Evolutionary conservation across 2,888 invertebrate species (phyloP), one percentile per base, ranked within the genome.

Genomic region (Buathra laborator): DNA sequence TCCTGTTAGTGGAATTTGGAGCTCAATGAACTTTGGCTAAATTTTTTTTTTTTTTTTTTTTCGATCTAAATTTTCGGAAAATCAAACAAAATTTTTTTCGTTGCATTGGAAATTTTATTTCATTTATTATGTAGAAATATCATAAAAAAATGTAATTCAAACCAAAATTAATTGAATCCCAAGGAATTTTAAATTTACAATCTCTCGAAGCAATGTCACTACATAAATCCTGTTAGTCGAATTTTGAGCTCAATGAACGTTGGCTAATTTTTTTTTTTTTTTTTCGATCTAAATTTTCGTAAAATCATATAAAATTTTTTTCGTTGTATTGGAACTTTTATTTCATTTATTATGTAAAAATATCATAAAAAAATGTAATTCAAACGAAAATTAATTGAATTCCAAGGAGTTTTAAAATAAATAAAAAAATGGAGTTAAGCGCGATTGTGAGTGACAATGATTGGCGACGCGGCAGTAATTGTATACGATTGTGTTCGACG

Each of bases 141-240:
- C 2, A 10, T 9, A 12, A 48, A 48, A 48, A 3, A 10, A 48
- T 48, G 7, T 4, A 10, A 48, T 48, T 7, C 7, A 9, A 14
- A 48, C 3, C 1, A 14, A 48, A 14, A 48, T 3, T 10, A 14
- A 14, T 48, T 14, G 14, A 48, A 24, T 24, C 24, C 1, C 24
- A 24, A 24, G 10, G 1, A 46, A 7, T 46, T 7, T 46, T 46
- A 7, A 9, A 75, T 76, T 76, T 71, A 76, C 48, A 66, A 48
- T 80, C 46, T 59, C 29, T 29, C 56, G 12, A 59, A 59, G 14
- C 59, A 24, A 59, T 0, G 29, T 24, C 12, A 32, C 59, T 29
- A 29, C 24, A 29, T 12, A 3, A 6, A 59, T 59, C 14, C 59
- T 29, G 59, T 10, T 24, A 56, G 56, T 24, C 56, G 14, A 7